A percentile compares a stretch with the other conserved stretches of the same genome.
Evolutionary conservation across 2,797 vertebrate species (phyloP).

Genomic region (Tolypeutes matacus): DNA sequence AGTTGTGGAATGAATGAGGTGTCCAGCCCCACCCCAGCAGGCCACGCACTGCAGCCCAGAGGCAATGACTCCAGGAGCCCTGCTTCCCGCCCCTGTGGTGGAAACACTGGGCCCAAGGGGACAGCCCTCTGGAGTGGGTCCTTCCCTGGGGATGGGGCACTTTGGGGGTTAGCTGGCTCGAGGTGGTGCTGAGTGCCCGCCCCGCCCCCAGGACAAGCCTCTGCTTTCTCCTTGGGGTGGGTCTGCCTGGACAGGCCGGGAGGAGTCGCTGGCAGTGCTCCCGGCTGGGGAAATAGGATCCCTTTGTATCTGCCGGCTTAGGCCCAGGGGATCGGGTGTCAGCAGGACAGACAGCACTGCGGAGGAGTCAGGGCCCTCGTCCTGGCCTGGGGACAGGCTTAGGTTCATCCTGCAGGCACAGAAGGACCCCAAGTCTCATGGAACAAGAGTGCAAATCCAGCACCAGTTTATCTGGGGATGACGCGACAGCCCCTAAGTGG

Average conservation of each 20-base stretch:
- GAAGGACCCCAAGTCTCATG: not conserved
- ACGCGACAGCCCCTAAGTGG: not conserved
- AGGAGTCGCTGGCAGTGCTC: conserved; percentile 67
- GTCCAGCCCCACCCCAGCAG: not conserved
- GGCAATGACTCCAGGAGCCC: accelerated
- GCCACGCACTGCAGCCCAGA: not conserved
- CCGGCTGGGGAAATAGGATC: conserved; percentile 74
- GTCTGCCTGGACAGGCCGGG: conserved; percentile 66
- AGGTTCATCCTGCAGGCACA: not conserved
- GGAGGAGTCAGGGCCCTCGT: not conserved
- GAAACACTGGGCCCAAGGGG: not conserved
- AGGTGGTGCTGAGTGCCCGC: not conserved
- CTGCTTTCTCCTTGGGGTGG: not conserved
- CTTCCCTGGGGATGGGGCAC: not conserved
- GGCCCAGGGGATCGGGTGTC: conserved; percentile 56
- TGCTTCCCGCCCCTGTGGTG: not conserved
- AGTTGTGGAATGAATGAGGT: not conserved
- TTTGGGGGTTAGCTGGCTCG: accelerated
- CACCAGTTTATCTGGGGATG: not conserved
- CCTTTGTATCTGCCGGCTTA: conserved; percentile 74
- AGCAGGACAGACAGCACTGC: not conserved
- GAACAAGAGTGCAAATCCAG: not conserved
- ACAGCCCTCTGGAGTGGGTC: not conserved
- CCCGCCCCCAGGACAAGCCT: not conserved
- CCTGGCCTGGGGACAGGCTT: not conserved